Evolutionary conservation across 2,113 vertebrate species (phyloP).

Genomic region (Ceyx margarethae): DNA sequence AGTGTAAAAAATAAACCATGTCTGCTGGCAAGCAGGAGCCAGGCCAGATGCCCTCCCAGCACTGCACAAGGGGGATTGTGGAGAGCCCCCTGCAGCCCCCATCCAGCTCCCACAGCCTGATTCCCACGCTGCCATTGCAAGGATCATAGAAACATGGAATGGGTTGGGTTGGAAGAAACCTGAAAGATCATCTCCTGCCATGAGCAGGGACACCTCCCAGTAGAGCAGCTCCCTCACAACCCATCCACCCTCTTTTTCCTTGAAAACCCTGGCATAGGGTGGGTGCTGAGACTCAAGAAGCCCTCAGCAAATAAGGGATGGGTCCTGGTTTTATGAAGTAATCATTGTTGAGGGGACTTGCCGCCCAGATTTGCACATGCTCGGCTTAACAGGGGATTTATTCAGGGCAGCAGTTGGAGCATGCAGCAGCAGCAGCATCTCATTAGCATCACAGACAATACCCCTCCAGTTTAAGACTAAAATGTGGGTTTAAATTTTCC

Average conservation of each 20-base stretch:
- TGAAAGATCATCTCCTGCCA: not conserved
- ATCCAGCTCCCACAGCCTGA: fast-evolving
- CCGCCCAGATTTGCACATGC: not conserved
- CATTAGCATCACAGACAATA: constrained; percentile 45
- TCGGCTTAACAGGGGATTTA: constrained; percentile 16
- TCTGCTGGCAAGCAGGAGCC: not conserved
- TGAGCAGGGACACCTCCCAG: not conserved
- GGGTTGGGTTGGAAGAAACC: not conserved
- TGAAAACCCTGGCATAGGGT: not conserved
- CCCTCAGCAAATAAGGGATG: not conserved
- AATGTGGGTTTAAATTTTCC: not conserved
- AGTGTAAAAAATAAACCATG: not conserved
- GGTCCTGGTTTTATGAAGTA: not conserved
- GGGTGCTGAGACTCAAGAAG: not conserved
- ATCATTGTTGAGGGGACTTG: not conserved
- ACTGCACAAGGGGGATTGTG: not conserved
- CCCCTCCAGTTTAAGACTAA: not conserved
- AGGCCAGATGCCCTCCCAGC: fast-evolving
- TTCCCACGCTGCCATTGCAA: fast-evolving
- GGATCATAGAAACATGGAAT: not conserved
- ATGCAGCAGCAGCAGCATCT: constrained; percentile 26
- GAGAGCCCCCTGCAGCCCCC: not conserved
- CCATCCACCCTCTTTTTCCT: not conserved
- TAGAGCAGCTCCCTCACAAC: not conserved
- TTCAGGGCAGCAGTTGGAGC: constrained; percentile 51